Conservation (phyloP, 2,113 vertebrate genomes). For the Epinephelus lanceolatus region DNA sequence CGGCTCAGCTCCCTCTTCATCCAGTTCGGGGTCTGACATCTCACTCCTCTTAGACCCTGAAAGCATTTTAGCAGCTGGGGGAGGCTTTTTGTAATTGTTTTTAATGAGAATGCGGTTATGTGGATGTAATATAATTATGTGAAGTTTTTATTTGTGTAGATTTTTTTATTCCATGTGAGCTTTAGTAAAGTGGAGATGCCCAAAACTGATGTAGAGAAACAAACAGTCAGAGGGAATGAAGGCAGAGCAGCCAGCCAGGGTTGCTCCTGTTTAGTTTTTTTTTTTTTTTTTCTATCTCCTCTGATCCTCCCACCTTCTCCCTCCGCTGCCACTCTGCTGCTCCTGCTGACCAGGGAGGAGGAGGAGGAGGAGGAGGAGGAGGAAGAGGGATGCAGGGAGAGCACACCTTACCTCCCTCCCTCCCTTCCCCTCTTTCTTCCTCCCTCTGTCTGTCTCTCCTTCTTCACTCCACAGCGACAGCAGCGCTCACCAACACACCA, state of each 20-base stretch:
- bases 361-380: constrained; percentile 60
- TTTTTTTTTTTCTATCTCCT: constrained; percentile 17
- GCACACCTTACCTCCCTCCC: constrained; percentile 86
- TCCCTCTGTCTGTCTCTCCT: constrained; percentile 67
- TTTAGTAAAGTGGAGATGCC: constrained; percentile 11
- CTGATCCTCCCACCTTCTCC: constrained; percentile 65
- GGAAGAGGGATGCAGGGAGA: constrained; percentile 82
- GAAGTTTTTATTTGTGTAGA: too few relatives aligned
- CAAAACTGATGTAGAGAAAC: constrained; percentile 34
- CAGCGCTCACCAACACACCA: constrained; percentile 72
- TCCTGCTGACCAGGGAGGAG: constrained; percentile 54
- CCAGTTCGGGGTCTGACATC: too few relatives aligned
- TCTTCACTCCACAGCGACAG: constrained; percentile 77
- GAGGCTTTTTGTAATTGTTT: too few relatives aligned
- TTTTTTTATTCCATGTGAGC: too few relatives aligned
- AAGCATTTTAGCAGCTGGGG: too few relatives aligned
- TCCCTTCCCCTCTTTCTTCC: constrained; percentile 67
- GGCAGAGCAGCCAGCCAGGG: constrained; percentile 33
- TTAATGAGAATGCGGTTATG: too few relatives aligned
- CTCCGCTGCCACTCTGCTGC: constrained; percentile 53
- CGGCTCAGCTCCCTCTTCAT: too few relatives aligned
- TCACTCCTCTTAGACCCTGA: too few relatives aligned
- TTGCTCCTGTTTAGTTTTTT: constrained; percentile 31
- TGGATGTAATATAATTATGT: neutral
- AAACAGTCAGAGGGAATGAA: constrained; percentile 12